phyloP scores from a whole-genome alignment of 2,113 vertebrate genomes.

The Gulo gulo region DNA sequence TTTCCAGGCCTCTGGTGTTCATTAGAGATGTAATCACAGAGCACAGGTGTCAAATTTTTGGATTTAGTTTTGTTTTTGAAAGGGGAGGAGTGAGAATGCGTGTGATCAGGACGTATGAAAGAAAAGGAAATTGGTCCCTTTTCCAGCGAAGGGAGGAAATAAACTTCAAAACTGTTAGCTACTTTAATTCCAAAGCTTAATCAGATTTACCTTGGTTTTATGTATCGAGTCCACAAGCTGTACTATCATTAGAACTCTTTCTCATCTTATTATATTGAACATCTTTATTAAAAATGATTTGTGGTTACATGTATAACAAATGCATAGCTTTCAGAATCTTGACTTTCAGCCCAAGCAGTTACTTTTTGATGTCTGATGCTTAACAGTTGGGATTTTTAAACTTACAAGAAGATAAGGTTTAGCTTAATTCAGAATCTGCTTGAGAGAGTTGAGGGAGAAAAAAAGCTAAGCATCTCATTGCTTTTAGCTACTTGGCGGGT shows the following conservation, averaged over 20 bases:
- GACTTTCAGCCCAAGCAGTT: background rate
- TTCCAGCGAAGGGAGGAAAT: background rate
- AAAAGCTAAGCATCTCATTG: background rate
- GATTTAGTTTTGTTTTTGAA: conserved; percentile 44
- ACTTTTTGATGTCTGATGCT: conserved; percentile 9
- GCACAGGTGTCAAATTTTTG: background rate
- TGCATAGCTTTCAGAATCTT: conserved; percentile 1
- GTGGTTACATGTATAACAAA: background rate
- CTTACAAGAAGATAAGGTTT: background rate
- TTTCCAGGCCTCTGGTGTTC: background rate
- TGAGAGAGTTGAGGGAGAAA: background rate
- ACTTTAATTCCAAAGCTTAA: background rate
- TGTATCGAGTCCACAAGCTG: background rate
- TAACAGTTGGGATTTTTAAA: conserved; percentile 26
- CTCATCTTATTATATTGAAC: background rate
- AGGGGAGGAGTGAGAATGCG: background rate
- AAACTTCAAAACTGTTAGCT: background rate
- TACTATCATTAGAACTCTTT: background rate
- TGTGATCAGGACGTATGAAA: conserved; percentile 14
- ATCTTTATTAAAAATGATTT: conserved; percentile 35
- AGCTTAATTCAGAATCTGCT: conserved; percentile 34
- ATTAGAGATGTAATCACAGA: conserved; percentile 22
- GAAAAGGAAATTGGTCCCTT: background rate
- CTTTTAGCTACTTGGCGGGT: background rate
- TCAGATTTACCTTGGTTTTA: conserved; percentile 23